Evolutionary conservation across 2,888 invertebrate genomes (phyloP).

Genomic region (Dastarcus helophoroides): DNA sequence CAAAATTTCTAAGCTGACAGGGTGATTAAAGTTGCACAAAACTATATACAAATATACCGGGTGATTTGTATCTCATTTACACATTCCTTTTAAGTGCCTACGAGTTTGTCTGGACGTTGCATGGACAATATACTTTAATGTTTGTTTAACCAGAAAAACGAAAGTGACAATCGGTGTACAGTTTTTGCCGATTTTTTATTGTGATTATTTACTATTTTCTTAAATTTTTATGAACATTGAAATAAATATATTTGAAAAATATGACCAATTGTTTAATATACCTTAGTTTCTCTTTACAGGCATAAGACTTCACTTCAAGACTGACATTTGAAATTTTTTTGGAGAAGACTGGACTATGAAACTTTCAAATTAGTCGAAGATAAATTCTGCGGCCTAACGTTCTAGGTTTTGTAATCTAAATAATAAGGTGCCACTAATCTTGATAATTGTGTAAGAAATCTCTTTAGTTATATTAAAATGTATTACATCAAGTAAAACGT

Average conservation of each 20-base stretch:
- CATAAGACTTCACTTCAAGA: constrained; percentile 37
- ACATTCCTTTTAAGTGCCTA: constrained; percentile 29
- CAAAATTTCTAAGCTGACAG: too few relatives aligned
- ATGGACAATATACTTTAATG: constrained; percentile 22
- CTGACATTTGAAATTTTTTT: constrained; percentile 40
- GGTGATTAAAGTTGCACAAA: too few relatives aligned
- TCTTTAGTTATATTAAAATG: too few relatives aligned
- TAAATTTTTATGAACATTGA: constrained; percentile 27
- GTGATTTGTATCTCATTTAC: too few relatives aligned
- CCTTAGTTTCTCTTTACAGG: constrained; percentile 35
- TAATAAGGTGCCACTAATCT: too few relatives aligned
- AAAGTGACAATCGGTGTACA: constrained; percentile 23
- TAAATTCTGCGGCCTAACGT: constrained; percentile 38
- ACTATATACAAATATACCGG: too few relatives aligned
- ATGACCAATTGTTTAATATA: constrained; percentile 32
- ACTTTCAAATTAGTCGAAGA: constrained; percentile 39
- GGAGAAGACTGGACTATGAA: constrained; percentile 38
- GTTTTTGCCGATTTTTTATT: constrained; percentile 16
- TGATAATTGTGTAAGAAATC: too few relatives aligned
- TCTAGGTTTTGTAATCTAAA: constrained; percentile 22
- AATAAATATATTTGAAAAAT: constrained; percentile 29
- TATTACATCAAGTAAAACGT: too few relatives aligned
- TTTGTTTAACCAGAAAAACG: not conserved
- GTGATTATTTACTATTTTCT: constrained; percentile 27
- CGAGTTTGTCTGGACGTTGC: constrained; percentile 18